Evolutionary conservation across 2,888 invertebrate species (phyloP), one percentile per base, ranked within the genome.

Genomic region (Drosophila recens): DNA sequence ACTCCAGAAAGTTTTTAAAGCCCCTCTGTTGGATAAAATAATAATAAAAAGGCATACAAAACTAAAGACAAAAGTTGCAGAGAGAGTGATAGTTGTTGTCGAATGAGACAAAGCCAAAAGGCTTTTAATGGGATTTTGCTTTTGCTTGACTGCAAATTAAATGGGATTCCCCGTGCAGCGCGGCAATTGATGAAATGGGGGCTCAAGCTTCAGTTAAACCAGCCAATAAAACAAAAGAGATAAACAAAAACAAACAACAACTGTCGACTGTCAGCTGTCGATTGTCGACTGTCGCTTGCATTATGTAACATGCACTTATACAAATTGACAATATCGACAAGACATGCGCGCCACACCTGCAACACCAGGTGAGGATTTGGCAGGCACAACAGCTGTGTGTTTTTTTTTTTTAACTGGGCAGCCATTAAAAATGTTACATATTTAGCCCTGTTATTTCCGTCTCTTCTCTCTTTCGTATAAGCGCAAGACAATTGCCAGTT

Each of bases 301-400:
- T 86, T 75, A 82, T 82, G 75, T 73, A 88, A 76, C 75, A 71
- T 70, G 85, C 89, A 86, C 90, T 86, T 78, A 77, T 73, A 86
- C 69, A 88, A 90, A 86, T 86, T 86, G 83, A 78, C 81, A 82
- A 75, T 75, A 73, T 75, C 70, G 81, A 72, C 64, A 56, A 33
- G 30, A 58, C 59, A 64, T 49, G 46, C 43, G 66, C 56, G 30
- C 38, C 51, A 46, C 56, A 68, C 64, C 83, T 67, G 73, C 38
- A 20, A 45, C 45, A 43, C 49, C 67, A 57, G 52, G 17, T 69
- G 46, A 56, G n/a, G 65, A 66, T 46, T 69, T 58, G 49, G 38
- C 20, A 30, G 45, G 30, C 48, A 23, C 1, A 17, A 27, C 15
- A 40, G 15, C 27, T 38, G 58, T 13, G 42, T 34, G 48, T 13